Conservation (phyloP, 2,888 invertebrate genomes). For the Masnerella sp. region DNA sequence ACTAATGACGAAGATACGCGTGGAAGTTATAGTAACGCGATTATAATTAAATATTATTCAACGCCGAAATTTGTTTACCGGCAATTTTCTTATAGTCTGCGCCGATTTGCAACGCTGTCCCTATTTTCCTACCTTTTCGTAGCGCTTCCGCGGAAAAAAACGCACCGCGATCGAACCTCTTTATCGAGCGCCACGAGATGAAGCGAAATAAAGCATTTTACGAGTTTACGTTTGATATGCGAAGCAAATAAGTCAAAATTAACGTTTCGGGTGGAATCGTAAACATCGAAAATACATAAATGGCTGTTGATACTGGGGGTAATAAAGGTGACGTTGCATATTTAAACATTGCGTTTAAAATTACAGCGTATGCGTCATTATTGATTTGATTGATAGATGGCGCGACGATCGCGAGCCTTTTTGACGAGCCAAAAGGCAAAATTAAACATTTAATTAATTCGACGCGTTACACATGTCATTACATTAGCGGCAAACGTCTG, state of each 20-base stretch:
- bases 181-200: too few species aligned
- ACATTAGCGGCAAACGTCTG: slow-evolving; percentile 5
- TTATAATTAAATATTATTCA: background rate
- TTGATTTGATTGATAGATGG: background rate
- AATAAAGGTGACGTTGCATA: too few species aligned
- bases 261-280: too few species aligned
- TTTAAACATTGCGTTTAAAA: too few species aligned
- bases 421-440: slow-evolving; percentile 1
- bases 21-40: slow-evolving; percentile 6
- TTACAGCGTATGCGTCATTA: background rate
- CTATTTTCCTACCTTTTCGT: background rate
- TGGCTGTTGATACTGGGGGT: too few species aligned
- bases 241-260: too few species aligned
- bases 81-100: slow-evolving; percentile 11
- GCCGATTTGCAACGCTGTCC: slow-evolving; percentile 3
- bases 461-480: slow-evolving; percentile 13
- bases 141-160: background rate
- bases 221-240: too few species aligned
- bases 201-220: too few species aligned
- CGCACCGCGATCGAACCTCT: too few species aligned
- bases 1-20: slow-evolving; percentile 4
- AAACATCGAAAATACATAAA: too few species aligned
- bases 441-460: slow-evolving; percentile 31
- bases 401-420: background rate
- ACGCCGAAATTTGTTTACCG: slow-evolving; percentile 4